Base-by-base conservation (phyloP, 2,888 invertebrate genomes). In the Eulithis prunata region DNA sequence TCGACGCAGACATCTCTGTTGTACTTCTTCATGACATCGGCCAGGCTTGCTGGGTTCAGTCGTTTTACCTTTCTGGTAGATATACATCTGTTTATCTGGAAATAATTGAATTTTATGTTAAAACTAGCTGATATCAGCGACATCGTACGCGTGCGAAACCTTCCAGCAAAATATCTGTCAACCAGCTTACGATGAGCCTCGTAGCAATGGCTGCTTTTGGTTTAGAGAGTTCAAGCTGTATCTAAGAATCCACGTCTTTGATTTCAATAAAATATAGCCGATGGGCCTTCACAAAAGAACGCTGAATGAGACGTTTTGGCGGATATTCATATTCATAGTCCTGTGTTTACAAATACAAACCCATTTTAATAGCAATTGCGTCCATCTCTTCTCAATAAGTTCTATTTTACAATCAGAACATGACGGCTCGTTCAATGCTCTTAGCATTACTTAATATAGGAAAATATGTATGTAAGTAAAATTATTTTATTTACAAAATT, bases 321-420 rank as follows among this genome's bases (percentile, higher is more conserved):
- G 21, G 21, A 21, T n/a, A n/a, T n/a, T n/a, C n/a, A n/a, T n/a
- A n/a, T n/a, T n/a, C n/a, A n/a, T n/a, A n/a, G 1, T 21, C 21
- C 2, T 21, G 21, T 21, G 21, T 21, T 21, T 10, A n/a, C 3
- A 4, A 12, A 38, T 28, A 68, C 72, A 58, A 71, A 89, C 89
- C 89, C 89, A 89, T 61, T 84, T 80, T 0, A 88, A 43, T 36
- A 89, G 68, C 0, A 88, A 32, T 21, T 79, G 71, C 0, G 80
- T 82, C 89, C 89, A 89, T 66, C 68, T 76, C 7, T 71, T 75
- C 45, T 85, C 78, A 11, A 83, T 73, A 0, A 78, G 58, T 71
- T 86, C 86, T 7, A 84, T 52, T 65, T 79, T 82, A 57, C 82
- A 86, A 64, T 87, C 86, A 0, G 87, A 85, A 67, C 83, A 84